phyloP scores from a whole-genome alignment of 1,140 invertebrate genomes.

The Chlorops oryzae region DNA sequence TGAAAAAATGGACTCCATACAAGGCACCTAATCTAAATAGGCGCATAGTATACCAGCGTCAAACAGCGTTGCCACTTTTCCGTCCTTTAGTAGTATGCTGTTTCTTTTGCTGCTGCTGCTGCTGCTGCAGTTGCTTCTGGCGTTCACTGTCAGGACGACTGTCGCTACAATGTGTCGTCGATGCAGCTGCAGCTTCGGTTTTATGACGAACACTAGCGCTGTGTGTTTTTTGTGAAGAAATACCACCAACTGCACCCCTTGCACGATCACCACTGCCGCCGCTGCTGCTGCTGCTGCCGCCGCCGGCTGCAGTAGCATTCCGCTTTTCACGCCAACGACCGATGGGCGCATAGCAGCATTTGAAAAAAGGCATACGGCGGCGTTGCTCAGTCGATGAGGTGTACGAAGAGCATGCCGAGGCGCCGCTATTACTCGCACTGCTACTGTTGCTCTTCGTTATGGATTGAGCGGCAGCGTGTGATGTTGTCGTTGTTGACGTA shows the following conservation, averaged over 20 bases:
- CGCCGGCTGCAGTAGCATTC: slow-evolving; percentile 5
- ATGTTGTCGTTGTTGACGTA: not conserved
- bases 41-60: slow-evolving; percentile 25
- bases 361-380: slow-evolving; percentile 35
- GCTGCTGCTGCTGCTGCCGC: slow-evolving; percentile 20
- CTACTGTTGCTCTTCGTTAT: slow-evolving; percentile 17
- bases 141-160: no score
- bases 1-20: not conserved
- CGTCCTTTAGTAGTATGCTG: no score
- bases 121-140: no score
- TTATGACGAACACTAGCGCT: no score
- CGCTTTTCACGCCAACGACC: slow-evolving; percentile 43
- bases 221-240: no score
- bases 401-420: not conserved
- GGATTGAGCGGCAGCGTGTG: not conserved
- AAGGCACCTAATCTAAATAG: slow-evolving; percentile 7
- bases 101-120: no score
- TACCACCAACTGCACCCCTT: slow-evolving; percentile 3
- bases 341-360: slow-evolving; percentile 44
- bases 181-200: not conserved
- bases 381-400: slow-evolving; percentile 1
- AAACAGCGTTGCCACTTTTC: slow-evolving; percentile 31
- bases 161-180: not conserved
- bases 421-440: slow-evolving; percentile 12
- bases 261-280: slow-evolving; percentile 16